Percentiles rank a stretch among this genome's conserved stretches.
Conservation (phyloP, 2,113 vertebrate species). For the Siphamia tubifer region DNA sequence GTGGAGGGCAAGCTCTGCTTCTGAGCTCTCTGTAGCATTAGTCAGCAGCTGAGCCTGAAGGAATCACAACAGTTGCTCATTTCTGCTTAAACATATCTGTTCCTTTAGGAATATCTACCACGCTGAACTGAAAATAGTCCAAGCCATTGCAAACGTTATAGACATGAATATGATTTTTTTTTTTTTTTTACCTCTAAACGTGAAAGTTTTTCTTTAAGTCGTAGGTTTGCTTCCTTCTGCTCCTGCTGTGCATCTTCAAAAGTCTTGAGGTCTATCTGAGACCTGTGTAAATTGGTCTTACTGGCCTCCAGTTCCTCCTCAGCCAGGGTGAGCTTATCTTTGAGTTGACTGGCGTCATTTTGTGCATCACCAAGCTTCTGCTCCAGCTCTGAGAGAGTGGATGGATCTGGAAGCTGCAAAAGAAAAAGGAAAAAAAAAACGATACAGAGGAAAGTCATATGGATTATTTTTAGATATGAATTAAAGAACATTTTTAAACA, state of each 20-base stretch:
- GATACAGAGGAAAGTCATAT: background rate
- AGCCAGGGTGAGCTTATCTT: slow-evolving; percentile 77
- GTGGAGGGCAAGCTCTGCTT: slow-evolving; percentile 79
- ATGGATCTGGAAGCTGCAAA: slow-evolving; percentile 81
- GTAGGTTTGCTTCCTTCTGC: slow-evolving; percentile 43
- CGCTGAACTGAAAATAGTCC: background rate
- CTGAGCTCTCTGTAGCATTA: slow-evolving; percentile 66
- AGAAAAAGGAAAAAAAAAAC: background rate
- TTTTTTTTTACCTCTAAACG: slow-evolving; percentile 80
- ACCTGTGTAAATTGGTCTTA: slow-evolving; percentile 72
- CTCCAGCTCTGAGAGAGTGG: slow-evolving; percentile 80
- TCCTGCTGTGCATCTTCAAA: slow-evolving; percentile 47
- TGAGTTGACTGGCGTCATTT: slow-evolving; percentile 77
- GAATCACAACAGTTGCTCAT: background rate
- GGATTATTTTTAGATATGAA: background rate
- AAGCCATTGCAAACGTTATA: too few species aligned
- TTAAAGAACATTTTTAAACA: background rate
- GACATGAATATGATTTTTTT: too few species aligned
- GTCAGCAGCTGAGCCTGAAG: slow-evolving; percentile 69
- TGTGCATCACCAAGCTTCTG: slow-evolving; percentile 74
- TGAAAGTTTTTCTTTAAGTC: slow-evolving; percentile 69
- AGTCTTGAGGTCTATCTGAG: slow-evolving; percentile 39
- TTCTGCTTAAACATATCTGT: background rate
- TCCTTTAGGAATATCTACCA: background rate
- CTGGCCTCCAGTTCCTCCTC: slow-evolving; percentile 83